These are phyloP conservation scores for Nasonovia ribisnigri DNA, from an alignment of 2,888 invertebrate species.

Conservation along the genomic window DNA sequence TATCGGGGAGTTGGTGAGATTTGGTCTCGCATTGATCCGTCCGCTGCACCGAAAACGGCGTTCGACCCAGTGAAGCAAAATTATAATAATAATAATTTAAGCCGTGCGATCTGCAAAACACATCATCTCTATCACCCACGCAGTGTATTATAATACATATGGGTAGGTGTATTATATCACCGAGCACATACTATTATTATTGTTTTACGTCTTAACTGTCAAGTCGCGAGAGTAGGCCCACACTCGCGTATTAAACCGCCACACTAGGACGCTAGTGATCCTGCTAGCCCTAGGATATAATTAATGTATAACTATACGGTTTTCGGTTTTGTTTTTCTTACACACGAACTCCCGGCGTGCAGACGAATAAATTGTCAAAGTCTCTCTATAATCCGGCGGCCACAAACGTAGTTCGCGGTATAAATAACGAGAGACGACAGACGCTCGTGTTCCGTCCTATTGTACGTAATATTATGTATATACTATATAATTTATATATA, in stretches of 20 bases:
- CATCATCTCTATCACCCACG: neutral
- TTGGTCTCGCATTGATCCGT: neutral
- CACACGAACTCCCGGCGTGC: neutral
- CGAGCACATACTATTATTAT: neutral
- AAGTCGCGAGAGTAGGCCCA: neutral
- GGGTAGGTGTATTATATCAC: neutral
- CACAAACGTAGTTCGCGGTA: neutral
- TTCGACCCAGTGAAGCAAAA: neutral
- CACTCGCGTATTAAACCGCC: neutral
- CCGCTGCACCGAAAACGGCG: neutral
- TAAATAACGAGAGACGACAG: slow-evolving; percentile 11
- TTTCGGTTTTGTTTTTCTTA: slow-evolving; percentile 51
- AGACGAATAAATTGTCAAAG: slow-evolving; percentile 58
- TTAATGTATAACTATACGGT: slow-evolving; percentile 17
- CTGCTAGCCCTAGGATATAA: neutral
- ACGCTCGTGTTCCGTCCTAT: slow-evolving; percentile 18
- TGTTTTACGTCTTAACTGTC: neutral
- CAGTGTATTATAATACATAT: neutral
- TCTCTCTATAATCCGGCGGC: slow-evolving; percentile 32
- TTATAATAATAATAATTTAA: neutral
- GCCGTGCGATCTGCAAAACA: neutral
- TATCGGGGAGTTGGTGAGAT: neutral
- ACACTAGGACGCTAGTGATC: neutral
- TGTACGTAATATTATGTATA: too few relatives aligned
- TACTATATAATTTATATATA: neutral